phyloP scores from a whole-genome alignment of 2,888 invertebrate species.

The Trileptium ribeirensis region DNA sequence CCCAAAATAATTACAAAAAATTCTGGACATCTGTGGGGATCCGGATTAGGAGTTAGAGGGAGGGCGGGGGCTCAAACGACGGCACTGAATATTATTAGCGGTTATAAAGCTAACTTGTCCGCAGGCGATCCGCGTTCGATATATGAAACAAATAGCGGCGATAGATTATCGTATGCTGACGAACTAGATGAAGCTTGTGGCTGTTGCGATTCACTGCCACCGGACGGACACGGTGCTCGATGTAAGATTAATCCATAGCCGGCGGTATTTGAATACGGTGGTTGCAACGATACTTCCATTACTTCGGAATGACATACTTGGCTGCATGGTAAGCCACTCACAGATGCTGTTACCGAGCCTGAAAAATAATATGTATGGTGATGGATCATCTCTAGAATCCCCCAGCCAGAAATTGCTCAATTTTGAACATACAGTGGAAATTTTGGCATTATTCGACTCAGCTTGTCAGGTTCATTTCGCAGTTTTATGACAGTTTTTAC shows the following conservation, averaged over 20 bases:
- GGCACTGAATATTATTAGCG: too few relatives aligned
- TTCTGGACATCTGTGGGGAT: too few relatives aligned
- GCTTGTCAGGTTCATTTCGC: too few relatives aligned
- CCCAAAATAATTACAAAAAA: too few relatives aligned
- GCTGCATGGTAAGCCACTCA: constrained; percentile 34
- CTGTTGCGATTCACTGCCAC: neutral
- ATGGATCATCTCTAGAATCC: too few relatives aligned
- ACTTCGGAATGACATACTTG: constrained; percentile 59
- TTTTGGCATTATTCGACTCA: too few relatives aligned
- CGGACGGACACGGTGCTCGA: constrained; percentile 47
- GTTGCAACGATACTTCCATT: constrained; percentile 57
- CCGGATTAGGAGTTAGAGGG: too few relatives aligned
- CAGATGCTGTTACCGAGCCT: constrained; percentile 31
- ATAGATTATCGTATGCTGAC: constrained; percentile 45
- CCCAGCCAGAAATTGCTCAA: too few relatives aligned
- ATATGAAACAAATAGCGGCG: constrained; percentile 56
- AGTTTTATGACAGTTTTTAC: too few relatives aligned
- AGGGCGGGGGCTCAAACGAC: too few relatives aligned
- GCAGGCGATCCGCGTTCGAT: constrained; percentile 60
- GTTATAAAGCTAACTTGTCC: constrained; percentile 57
- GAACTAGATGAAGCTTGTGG: neutral
- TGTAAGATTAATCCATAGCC: constrained; percentile 59
- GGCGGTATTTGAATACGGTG: constrained; percentile 56
- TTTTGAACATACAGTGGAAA: too few relatives aligned
- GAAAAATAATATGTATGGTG: constrained; percentile 21